Evolutionary conservation across 2,888 invertebrate genomes (phyloP).

Genomic region (Azorinus chamasolen): DNA sequence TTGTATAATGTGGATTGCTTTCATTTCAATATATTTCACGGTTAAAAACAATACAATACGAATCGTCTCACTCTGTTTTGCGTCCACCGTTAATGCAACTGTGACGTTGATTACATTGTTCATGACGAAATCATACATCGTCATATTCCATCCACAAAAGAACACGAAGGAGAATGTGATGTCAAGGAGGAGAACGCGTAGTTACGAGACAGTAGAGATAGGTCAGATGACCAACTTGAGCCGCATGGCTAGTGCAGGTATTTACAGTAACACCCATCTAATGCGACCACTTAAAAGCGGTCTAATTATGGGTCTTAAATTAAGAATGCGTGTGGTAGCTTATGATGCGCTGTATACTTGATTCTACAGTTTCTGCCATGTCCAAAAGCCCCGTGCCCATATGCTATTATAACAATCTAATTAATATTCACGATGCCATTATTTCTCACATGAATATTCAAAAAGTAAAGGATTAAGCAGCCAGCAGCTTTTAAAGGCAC

Average conservation of each 20-base stretch:
- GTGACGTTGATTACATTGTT: slow-evolving; percentile 88
- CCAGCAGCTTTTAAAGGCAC: no score
- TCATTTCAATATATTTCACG: slow-evolving; percentile 88
- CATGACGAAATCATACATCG: slow-evolving; percentile 88
- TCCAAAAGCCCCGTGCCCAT: no score
- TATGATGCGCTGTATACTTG: no score
- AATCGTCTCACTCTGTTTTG: slow-evolving; percentile 88
- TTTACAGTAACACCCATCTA: no score
- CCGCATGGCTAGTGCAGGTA: slow-evolving; percentile 61
- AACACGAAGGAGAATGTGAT: slow-evolving; percentile 89
- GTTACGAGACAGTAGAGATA: slow-evolving; percentile 48
- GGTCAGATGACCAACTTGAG: slow-evolving; percentile 51
- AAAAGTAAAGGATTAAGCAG: no score
- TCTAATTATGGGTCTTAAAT: no score
- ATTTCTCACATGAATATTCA: no score
- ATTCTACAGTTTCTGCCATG: no score
- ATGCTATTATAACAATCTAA: no score
- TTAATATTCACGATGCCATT: no score
- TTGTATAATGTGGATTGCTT: slow-evolving; percentile 88
- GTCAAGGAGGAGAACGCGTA: slow-evolving; percentile 73
- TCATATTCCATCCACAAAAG: slow-evolving; percentile 88
- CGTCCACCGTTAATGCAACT: slow-evolving; percentile 88
- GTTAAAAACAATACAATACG: slow-evolving; percentile 87
- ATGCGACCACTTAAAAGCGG: no score
- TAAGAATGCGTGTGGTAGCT: no score